Percentiles rank a stretch among this genome's conserved stretches.
Conservation (phyloP, 2,113 vertebrate species). For the Tyrannus savana region DNA sequence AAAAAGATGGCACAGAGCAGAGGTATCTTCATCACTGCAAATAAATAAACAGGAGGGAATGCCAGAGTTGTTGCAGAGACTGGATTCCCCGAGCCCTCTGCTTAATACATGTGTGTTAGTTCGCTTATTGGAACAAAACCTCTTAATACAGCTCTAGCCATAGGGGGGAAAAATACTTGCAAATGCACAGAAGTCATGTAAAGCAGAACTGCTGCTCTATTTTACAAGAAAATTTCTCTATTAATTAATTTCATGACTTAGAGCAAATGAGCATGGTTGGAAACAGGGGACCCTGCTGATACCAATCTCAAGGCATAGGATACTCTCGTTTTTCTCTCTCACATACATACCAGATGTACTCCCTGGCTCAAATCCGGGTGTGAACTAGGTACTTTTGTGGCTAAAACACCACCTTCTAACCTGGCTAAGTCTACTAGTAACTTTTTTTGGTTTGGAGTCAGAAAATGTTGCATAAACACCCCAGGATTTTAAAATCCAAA, state of each 20-base stretch:
- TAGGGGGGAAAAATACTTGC: constrained; percentile 24
- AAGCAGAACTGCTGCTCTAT: constrained; percentile 67
- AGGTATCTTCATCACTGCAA: background rate
- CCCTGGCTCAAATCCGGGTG: constrained; percentile 50
- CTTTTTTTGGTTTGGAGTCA: constrained; percentile 6
- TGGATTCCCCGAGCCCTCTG: background rate
- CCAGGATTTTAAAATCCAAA: constrained; percentile 48
- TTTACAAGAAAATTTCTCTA: constrained; percentile 68
- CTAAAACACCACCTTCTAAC: constrained; percentile 52
- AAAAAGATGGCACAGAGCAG: background rate
- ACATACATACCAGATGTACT: constrained; percentile 49
- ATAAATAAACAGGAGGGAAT: background rate
- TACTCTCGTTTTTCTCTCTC: constrained; percentile 34
- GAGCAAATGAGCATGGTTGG: constrained; percentile 69
- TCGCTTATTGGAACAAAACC: constrained; percentile 28
- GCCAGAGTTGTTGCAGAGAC: background rate
- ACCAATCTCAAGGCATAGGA: constrained; percentile 61
- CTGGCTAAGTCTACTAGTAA: constrained; percentile 39
- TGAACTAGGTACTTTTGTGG: constrained; percentile 19
- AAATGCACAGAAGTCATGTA: constrained; percentile 63
- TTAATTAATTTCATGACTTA: constrained; percentile 79
- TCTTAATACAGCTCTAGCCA: constrained; percentile 2
- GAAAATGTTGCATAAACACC: background rate
- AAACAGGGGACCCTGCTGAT: constrained; percentile 68
- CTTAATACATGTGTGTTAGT: background rate